Conservation (phyloP, 92 coral and sea anemone species). For the Palythoa grandiflora region DNA sequence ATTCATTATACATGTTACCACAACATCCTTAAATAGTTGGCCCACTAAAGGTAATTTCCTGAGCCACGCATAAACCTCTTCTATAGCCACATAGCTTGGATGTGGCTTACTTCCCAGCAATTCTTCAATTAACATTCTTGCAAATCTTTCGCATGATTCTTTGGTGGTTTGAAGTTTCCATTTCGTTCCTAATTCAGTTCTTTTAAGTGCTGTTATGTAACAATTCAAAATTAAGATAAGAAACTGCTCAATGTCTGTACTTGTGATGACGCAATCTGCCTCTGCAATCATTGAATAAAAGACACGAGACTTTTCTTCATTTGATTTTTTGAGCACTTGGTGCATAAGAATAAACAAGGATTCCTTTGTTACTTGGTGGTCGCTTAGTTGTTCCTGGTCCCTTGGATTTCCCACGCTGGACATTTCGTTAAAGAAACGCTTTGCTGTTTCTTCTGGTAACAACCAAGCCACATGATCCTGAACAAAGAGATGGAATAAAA, state of each 20-base stretch:
- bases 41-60: constrained; percentile 76
- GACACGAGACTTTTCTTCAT: constrained; percentile 74
- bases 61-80: constrained; percentile 79
- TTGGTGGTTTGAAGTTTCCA: constrained; percentile 72
- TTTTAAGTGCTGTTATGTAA: constrained; percentile 76
- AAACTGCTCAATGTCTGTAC: constrained; percentile 65
- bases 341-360: constrained; percentile 76
- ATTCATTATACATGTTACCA: constrained; percentile 84
- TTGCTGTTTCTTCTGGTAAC: constrained; percentile 71
- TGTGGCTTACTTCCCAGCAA: constrained; percentile 68
- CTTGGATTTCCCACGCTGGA: constrained; percentile 65
- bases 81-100: constrained; percentile 64
- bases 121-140: constrained; percentile 70
- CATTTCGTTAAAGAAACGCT: constrained; percentile 86
- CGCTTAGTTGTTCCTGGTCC: constrained; percentile 36
- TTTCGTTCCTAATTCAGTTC: constrained; percentile 69
- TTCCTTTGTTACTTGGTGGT: constrained; percentile 73
- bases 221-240: constrained; percentile 69
- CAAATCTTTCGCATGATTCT: constrained; percentile 76
- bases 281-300: constrained; percentile 80
- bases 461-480: constrained; percentile 82
- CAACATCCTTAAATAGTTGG: constrained; percentile 82
- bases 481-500: neutral
- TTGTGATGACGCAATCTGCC: constrained; percentile 65
- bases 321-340: constrained; percentile 69